These are phyloP conservation scores for Anoplopoma fimbria DNA, from an alignment of 2,113 vertebrate genomes.

Conservation along the genomic window DNA sequence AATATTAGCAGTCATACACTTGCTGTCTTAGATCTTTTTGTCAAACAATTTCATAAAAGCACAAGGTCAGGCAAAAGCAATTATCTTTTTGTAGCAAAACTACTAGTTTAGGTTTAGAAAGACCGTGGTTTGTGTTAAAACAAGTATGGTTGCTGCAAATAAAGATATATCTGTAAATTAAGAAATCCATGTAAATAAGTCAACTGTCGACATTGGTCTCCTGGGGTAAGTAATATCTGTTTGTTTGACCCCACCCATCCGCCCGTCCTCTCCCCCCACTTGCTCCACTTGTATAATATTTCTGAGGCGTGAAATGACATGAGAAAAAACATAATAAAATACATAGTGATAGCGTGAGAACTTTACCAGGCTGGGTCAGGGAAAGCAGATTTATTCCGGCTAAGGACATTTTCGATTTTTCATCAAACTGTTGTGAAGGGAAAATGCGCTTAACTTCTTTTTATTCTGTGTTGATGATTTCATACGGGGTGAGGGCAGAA, in stretches of 20 bases:
- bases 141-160: too few relatives aligned
- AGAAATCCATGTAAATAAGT: too few relatives aligned
- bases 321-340: not conserved
- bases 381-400: conserved; percentile 26
- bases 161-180: too few relatives aligned
- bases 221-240: not conserved
- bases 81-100: too few relatives aligned
- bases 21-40: conserved; percentile 30
- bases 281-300: too few relatives aligned
- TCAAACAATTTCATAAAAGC: conserved; percentile 54
- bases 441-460: conserved; percentile 32
- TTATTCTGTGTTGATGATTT: conserved; percentile 44
- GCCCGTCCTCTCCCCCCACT: too few relatives aligned
- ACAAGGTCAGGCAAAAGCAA: conserved; percentile 14
- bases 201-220: too few relatives aligned
- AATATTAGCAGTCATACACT: conserved; percentile 30
- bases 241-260: not conserved
- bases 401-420: conserved; percentile 6
- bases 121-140: too few relatives aligned
- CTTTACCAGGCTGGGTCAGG: not conserved
- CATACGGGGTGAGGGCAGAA: conserved; percentile 27
- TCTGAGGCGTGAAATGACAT: not conserved
- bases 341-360: not conserved
- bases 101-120: too few relatives aligned
- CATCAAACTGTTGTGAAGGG: conserved; percentile 15